phyloP scores from a whole-genome alignment of 2,797 vertebrate species.

The Pseudomugil gertrudae region DNA sequence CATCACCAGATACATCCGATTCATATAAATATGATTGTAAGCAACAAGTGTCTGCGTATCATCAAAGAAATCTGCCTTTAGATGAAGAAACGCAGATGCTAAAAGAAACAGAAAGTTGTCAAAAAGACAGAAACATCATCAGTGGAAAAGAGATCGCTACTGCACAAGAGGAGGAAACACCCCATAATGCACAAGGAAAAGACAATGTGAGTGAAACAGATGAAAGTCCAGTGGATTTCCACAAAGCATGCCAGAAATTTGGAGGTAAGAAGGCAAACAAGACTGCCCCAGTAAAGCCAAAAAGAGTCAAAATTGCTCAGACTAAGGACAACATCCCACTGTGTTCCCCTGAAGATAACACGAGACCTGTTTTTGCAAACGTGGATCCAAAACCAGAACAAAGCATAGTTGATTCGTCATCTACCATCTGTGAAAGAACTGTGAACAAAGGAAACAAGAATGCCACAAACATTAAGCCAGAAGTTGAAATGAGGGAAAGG shows the following conservation, averaged over 20 bases:
- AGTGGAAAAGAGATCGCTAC: constrained; percentile 34
- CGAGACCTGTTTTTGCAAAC: background rate
- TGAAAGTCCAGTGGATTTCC: constrained; percentile 64
- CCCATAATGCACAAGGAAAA: constrained; percentile 29
- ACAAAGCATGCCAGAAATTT: constrained; percentile 67
- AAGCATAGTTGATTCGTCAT: constrained; percentile 5
- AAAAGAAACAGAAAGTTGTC: constrained; percentile 55
- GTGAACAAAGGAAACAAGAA: constrained; percentile 29
- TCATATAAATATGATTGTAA: constrained; percentile 36
- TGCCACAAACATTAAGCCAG: constrained; percentile 28
- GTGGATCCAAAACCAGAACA: constrained; percentile 16
- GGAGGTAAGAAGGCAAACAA: constrained; percentile 58
- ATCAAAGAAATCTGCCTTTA: constrained; percentile 28
- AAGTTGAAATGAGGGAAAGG: constrained; percentile 80
- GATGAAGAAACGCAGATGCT: constrained; percentile 57
- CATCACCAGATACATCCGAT: constrained; percentile 49
- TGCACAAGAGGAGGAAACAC: constrained; percentile 38
- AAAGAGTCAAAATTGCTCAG: constrained; percentile 76
- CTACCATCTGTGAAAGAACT: constrained; percentile 23
- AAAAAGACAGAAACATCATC: constrained; percentile 20
- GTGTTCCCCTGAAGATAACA: constrained; percentile 14
- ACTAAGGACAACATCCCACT: constrained; percentile 34
- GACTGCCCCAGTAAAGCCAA: constrained; percentile 73
- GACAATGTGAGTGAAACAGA: constrained; percentile 35
- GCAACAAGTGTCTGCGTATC: constrained; percentile 7